These are phyloP conservation scores for Gorsachius magnificus DNA, from an alignment of 2,797 vertebrate genomes.

Conservation along the genomic window DNA sequence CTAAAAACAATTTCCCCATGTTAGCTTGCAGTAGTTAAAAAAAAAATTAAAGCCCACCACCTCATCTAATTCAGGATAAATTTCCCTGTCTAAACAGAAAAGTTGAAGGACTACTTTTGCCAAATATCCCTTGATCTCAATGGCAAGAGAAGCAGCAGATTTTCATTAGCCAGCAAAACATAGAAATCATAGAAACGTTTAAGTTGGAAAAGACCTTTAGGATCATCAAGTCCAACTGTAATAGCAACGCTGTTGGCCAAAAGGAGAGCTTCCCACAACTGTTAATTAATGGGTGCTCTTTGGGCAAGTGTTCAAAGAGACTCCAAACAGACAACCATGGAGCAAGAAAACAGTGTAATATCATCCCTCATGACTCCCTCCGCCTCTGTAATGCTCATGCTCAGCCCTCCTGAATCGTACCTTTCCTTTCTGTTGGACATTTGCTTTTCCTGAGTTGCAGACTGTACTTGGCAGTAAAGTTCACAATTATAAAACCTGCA, in stretches of 20 bases:
- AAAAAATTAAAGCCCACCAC: not conserved
- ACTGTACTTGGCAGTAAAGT: not conserved
- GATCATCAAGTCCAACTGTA: no score
- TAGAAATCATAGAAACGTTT: no score
- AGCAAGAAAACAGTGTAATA: not conserved
- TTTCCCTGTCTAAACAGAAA: not conserved
- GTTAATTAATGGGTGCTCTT: slow-evolving; percentile 27
- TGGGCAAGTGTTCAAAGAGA: not conserved
- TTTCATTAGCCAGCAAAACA: not conserved
- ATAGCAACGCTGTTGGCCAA: not conserved
- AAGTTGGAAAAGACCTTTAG: no score
- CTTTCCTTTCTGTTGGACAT: not conserved
- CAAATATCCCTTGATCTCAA: not conserved
- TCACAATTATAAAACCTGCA: not conserved
- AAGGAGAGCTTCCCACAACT: slow-evolving; percentile 8
- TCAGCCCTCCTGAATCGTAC: not conserved
- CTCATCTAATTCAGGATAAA: not conserved
- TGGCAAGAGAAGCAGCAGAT: slow-evolving; percentile 12
- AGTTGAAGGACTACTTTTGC: not conserved
- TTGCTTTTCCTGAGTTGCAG: not conserved
- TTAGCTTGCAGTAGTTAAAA: not conserved
- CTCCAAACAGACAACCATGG: not conserved
- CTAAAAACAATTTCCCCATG: not conserved
- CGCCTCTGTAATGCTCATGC: not conserved
- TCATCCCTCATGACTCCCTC: not conserved